phyloP scores from a whole-genome alignment of 2,113 vertebrate genomes.

The Odontesthes bonariensis region DNA sequence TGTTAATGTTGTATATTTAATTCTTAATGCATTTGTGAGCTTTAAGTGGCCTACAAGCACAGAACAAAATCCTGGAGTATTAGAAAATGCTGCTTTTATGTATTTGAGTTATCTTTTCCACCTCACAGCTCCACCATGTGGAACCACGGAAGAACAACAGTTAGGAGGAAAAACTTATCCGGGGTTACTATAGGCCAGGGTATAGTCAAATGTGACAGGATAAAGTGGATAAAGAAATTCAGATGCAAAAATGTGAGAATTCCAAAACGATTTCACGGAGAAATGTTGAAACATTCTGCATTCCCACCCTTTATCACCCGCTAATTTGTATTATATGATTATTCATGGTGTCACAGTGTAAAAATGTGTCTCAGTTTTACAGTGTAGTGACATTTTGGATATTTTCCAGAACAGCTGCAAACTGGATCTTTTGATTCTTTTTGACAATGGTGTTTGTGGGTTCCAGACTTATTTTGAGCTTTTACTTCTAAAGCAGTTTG shows the following conservation, averaged over 20 bases:
- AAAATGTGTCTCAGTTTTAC: not conserved
- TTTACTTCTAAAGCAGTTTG: too few relatives aligned
- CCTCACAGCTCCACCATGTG: slow-evolving; percentile 58
- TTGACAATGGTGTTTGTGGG: not conserved
- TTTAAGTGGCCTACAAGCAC: not conserved
- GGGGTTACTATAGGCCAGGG: not conserved
- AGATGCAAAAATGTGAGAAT: not conserved
- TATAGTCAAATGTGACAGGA: not conserved
- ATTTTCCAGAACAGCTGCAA: not conserved
- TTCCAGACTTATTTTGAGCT: not conserved
- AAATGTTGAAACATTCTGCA: not conserved
- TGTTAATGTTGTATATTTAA: not conserved
- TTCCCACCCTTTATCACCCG: not conserved
- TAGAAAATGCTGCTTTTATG: not conserved
- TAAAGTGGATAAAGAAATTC: not conserved
- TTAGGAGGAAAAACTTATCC: too few relatives aligned
- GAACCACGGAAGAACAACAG: slow-evolving; percentile 9
- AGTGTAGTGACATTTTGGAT: not conserved
- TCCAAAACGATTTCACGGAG: not conserved
- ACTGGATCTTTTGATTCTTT: not conserved
- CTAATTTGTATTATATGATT: not conserved
- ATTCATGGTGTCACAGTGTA: not conserved
- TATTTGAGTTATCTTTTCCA: not conserved
- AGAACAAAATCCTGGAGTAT: not conserved
- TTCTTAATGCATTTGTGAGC: not conserved